These are phyloP conservation scores for Pseudopipra pipra DNA, from an alignment of 2,113 vertebrate genomes.

Conservation along the genomic window DNA sequence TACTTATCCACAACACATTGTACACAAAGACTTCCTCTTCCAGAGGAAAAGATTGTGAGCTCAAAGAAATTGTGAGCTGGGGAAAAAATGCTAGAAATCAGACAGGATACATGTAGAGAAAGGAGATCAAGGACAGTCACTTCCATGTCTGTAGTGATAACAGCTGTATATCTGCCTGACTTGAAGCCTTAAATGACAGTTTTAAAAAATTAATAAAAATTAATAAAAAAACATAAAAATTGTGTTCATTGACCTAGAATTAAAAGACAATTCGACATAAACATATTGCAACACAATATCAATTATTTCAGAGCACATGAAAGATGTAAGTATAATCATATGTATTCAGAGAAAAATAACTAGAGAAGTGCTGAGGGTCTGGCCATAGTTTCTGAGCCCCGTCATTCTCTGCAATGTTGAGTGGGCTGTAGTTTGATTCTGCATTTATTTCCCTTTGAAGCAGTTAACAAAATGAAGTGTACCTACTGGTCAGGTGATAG, in stretches of 20 bases:
- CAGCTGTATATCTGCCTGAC: background rate
- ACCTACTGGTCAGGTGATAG: background rate
- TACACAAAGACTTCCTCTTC: background rate
- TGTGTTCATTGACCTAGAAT: background rate
- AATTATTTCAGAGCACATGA: background rate
- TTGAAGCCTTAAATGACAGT: background rate
- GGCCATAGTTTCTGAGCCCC: background rate
- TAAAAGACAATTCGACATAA: background rate
- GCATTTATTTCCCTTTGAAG: background rate
- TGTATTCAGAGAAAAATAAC: background rate
- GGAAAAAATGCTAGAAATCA: background rate
- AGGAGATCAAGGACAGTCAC: background rate
- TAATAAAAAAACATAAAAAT: background rate
- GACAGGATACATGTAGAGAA: background rate
- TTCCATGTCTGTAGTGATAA: background rate
- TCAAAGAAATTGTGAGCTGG: background rate
- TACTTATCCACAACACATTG: background rate
- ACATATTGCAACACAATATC: background rate
- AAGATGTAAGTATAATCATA: background rate
- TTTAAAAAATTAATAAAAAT: background rate
- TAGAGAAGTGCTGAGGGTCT: background rate
- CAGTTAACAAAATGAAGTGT: background rate
- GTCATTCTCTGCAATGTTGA: background rate
- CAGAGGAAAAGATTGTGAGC: background rate
- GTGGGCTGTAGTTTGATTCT: background rate